Evolutionary conservation across 53 echinoderm and acorn worm species (phyloP).

Genomic region (Mesocentrotus franciscanus): DNA sequence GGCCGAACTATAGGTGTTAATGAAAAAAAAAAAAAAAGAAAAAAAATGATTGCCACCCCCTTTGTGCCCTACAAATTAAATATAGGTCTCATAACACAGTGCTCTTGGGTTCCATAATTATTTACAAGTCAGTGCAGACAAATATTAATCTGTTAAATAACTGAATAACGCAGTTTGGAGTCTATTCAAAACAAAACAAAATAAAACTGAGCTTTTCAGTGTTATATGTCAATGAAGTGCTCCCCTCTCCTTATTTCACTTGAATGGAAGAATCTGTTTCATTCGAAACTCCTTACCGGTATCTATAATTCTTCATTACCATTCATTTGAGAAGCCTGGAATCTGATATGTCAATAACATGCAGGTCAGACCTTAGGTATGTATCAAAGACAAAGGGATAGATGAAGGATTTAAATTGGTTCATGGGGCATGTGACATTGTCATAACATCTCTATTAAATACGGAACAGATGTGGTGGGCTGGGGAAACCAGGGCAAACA

Average conservation of each 20-base stretch:
- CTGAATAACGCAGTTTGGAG: no score
- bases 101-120: no score
- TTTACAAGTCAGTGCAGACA: no score
- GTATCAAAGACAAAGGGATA: background rate
- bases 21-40: no score
- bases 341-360: constrained; percentile 8
- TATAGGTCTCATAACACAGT: no score
- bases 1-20: no score
- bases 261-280: background rate
- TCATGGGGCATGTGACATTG: background rate
- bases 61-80: no score
- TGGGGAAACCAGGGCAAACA: constrained; percentile 9
- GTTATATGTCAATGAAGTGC: background rate
- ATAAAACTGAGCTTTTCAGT: background rate
- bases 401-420: background rate
- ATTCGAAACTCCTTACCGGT: background rate
- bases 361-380: background rate
- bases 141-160: no score
- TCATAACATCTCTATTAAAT: constrained; percentile 47
- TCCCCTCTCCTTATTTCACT: background rate
- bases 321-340: background rate
- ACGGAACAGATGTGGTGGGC: constrained; percentile 46
- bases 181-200: no score
- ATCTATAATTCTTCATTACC: background rate
- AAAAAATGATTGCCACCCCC: no score